Base-by-base conservation (phyloP, 2,113 vertebrate species). In the Pelvicachromis taeniatus region DNA sequence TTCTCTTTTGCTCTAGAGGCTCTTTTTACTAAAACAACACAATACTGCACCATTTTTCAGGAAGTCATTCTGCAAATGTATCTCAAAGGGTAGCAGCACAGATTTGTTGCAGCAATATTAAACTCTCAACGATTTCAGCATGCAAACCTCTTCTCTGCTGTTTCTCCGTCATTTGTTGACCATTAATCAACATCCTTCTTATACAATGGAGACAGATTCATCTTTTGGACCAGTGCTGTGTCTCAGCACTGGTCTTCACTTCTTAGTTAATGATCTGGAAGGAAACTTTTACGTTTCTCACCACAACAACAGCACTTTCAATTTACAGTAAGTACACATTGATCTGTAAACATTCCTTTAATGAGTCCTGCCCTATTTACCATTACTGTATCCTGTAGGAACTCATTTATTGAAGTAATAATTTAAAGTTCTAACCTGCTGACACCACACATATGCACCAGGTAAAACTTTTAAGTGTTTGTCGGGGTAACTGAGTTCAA, bases 171-270 rank as follows among this genome's bases (percentile, higher is more conserved):
- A 58, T 68, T 58, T 82, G 65, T 52, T 81, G 61, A 83, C 26
- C 73, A 88, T 88, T 82, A 78, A 77, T 88, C 82, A 89, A 77
- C 54, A 75, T 79, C 81, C 58, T 42, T 81, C 78, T 42, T 16
- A 55, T 54, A 78, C 40, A 26, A 14, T 29, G 31, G 54, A 53
- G 85, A 75, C 70, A 48, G 53, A 91, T 91, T 55, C 29, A 33
- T 63, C 89, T 80, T 91, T 82, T 19, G 10, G 45, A n/a, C 10
- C 26, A 59, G 77, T 61, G 80, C 21, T 65, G 50, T 65, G 68
- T 86, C 77, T 85, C 77, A 9, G 83, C 40, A 80, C 50, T 7
- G 17, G 31, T 33, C 45, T 38, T 10, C 16, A 31, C 61, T 55
- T 58, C 40, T 31, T 79, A n/a, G 70, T 79, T 89, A 88, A 86